phyloP scores from a whole-genome alignment of 2,797 vertebrate species.

The Sebastes oblongus region DNA sequence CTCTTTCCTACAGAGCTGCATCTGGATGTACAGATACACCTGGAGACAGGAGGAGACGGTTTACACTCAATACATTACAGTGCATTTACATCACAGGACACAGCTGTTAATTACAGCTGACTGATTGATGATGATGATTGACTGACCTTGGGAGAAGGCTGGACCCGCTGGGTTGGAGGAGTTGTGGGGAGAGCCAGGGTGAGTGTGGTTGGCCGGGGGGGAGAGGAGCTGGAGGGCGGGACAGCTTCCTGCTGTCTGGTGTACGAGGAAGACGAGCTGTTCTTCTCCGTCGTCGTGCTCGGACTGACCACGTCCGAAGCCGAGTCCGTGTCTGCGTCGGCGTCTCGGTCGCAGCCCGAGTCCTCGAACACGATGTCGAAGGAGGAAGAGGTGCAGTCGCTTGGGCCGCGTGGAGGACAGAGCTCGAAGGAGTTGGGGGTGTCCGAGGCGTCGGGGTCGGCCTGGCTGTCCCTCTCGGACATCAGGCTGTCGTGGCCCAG shows the following conservation, averaged over 20 bases:
- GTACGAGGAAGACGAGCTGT: slow-evolving; percentile 59
- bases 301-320: slow-evolving; percentile 42
- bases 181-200: slow-evolving; percentile 82
- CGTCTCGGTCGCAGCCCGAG: slow-evolving; percentile 91
- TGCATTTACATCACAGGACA: neutral
- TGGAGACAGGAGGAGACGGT: slow-evolving; percentile 5
- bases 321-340: slow-evolving; percentile 62
- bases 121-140: neutral
- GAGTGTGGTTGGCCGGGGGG: slow-evolving; percentile 89
- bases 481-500: slow-evolving; percentile 89
- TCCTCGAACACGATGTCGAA: slow-evolving; percentile 96
- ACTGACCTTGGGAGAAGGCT: slow-evolving; percentile 87
- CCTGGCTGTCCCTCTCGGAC: slow-evolving; percentile 84
- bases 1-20: slow-evolving; percentile 98
- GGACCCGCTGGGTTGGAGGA: slow-evolving; percentile 74
- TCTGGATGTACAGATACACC: slow-evolving; percentile 98
- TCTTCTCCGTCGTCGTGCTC: slow-evolving; percentile 43
- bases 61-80: no score
- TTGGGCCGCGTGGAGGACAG: slow-evolving; percentile 78
- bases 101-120: neutral
- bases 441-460: slow-evolving; percentile 80
- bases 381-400: slow-evolving; percentile 95
- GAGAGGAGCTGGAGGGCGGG: slow-evolving; percentile 63
- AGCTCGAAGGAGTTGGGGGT: slow-evolving; percentile 85
- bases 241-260: slow-evolving; percentile 30